Percentiles rank a stretch among this genome's conserved stretches.
phyloP scores from a whole-genome alignment of 1,140 invertebrate species.

The Lordiphosa mommai region DNA sequence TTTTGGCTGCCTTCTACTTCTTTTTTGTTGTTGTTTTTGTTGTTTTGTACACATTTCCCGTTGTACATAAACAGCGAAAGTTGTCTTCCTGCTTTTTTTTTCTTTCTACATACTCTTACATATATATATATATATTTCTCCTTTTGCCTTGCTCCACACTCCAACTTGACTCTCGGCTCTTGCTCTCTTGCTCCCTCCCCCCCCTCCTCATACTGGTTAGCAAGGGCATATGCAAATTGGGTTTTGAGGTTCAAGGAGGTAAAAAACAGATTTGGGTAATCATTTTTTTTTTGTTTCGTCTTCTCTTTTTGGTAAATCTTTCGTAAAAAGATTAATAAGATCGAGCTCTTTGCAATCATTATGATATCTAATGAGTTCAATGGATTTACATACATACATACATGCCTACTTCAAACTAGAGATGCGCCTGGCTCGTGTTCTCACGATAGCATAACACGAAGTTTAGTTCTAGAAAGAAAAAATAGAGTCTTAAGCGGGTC shows the following conservation, averaged over 20 bases:
- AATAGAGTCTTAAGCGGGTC: no score
- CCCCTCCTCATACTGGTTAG: conserved; percentile 26
- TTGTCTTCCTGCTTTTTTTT: conserved; percentile 62
- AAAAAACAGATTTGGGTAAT: no score
- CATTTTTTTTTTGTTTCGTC: no score
- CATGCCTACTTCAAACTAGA: no score
- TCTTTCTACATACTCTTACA: conserved; percentile 7
- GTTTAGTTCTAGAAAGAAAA: no score
- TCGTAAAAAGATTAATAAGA: no score
- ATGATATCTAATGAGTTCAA: no score
- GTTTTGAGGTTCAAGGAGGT: conserved; percentile 4
- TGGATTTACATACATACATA: no score
- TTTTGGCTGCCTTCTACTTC: conserved; percentile 7
- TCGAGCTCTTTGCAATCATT: no score
- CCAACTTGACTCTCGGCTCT: conserved; percentile 2
- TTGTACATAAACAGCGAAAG: conserved; percentile 67
- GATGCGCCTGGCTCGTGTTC: no score
- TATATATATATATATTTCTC: not conserved
- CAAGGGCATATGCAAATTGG: conserved; percentile 49
- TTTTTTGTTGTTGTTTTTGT: conserved; percentile 5
- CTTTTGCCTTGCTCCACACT: not conserved
- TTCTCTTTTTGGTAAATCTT: no score
- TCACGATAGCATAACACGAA: no score
- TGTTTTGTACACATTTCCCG: conserved; percentile 35
- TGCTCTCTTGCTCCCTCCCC: conserved; percentile 4